Conservation (phyloP, 2,888 invertebrate genomes). For the Torymus auratus region DNA sequence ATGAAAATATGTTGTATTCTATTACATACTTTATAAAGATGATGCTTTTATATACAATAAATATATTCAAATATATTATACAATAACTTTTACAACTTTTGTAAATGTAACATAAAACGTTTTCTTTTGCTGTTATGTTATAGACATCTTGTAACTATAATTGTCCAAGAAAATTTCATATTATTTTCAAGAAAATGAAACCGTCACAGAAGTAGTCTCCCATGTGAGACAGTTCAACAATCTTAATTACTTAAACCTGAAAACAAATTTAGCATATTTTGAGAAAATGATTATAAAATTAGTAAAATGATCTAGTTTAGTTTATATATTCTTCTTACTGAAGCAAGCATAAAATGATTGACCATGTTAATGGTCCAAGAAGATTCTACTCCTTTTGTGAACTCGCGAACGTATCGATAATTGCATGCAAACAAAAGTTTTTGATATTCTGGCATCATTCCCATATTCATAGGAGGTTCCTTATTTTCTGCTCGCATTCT, state of each 20-base stretch:
- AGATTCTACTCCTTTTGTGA: conserved; percentile 76
- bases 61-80: conserved; percentile 29
- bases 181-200: too few species aligned
- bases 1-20: background rate
- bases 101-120: background rate
- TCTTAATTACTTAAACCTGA: too few species aligned
- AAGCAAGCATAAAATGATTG: conserved; percentile 69
- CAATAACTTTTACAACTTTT: background rate
- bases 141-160: background rate
- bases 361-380: conserved; percentile 78
- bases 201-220: too few species aligned
- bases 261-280: too few species aligned
- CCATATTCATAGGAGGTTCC: conserved; percentile 24
- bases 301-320: too few species aligned
- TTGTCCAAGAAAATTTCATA: too few species aligned
- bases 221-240: too few species aligned
- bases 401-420: conserved; percentile 77
- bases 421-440: conserved; percentile 68
- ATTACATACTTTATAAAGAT: conserved; percentile 13
- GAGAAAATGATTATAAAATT: too few species aligned
- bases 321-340: too few species aligned
- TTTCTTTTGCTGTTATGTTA: background rate
- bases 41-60: conserved; percentile 35
- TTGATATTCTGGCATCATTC: conserved; percentile 61
- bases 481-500: conserved; percentile 50